Evolutionary conservation across 1,140 invertebrate species (phyloP), one percentile per base, ranked within the genome.

Genomic region (Lucilia sericata): DNA sequence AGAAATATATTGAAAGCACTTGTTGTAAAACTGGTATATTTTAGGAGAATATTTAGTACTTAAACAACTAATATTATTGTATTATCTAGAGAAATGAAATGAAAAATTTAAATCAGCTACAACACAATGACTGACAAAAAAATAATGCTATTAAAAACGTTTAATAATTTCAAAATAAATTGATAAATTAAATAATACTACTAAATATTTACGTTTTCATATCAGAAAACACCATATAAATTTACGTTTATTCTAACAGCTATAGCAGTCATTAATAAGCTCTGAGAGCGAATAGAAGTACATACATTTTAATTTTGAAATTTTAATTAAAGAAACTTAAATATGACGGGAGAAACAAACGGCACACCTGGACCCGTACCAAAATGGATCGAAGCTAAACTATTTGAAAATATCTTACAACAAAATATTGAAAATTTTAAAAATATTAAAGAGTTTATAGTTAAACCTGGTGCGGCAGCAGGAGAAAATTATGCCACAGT

Each of bases 401-500:
- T 82, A 7, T 89, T 89, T 65, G 84, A 86, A 30, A 86, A 87
- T 70, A 65, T 87, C 2, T 87, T 89, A 0, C 84, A 86, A 70
- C 74, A 86, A 2, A 85, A 70, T 19, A 85, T 89, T 9, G 78
- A 84, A 10, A 86, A 86, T 85, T 0, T 49, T 87, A 7, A 88
- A 87, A 87, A 34, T 8, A 82, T 90, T 4, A 85, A 34, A 2
- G 78, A 86, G 8, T 76, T 90, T 12, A 65, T 30, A 7, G 84
- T 90, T 0, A 88, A 85, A 17, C 89, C 88, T 0, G 89, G 88
- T 5, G 89, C 86, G 0, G 84, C 87, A 74, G 88, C 88, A 42
- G 89, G 89, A 0, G 89, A 90, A n/a, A 90, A 90, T 51, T 90
- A 90, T 84, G 88, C 89, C 13, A 90, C 88, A 80, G 84, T 90